These are phyloP conservation scores for Congeria kusceri DNA, from an alignment of 2,888 invertebrate species.

Conservation along the genomic window DNA sequence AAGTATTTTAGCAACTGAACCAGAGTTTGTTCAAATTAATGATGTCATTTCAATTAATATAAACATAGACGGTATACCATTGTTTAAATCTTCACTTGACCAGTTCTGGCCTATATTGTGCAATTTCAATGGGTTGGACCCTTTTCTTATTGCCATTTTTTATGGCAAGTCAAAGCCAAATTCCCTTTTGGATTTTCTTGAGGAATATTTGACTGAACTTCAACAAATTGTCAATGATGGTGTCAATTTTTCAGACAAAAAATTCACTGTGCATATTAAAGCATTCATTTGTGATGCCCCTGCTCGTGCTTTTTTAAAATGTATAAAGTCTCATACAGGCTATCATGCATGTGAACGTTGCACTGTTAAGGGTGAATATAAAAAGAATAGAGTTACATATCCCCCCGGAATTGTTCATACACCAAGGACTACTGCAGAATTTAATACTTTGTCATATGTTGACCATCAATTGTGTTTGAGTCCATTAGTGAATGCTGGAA, in stretches of 20 bases:
- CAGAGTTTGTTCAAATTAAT: too few species aligned
- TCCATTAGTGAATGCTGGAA: not conserved
- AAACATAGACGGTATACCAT: conserved; percentile 48
- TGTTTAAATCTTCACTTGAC: conserved; percentile 43
- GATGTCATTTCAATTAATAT: not conserved
- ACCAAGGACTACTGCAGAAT: conserved; percentile 23
- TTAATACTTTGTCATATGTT: not conserved
- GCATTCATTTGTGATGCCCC: conserved; percentile 77
- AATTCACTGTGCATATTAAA: conserved; percentile 8
- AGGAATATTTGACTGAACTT: conserved; percentile 42
- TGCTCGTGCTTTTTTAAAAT: conserved; percentile 72
- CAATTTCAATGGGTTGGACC: conserved; percentile 9
- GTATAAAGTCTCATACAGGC: conserved; percentile 69
- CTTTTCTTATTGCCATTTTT: conserved; percentile 60
- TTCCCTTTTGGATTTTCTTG: conserved; percentile 45
- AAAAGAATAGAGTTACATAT: conserved; percentile 26
- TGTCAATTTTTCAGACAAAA: conserved; percentile 13
- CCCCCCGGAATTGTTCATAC: too few species aligned
- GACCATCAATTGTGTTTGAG: conserved; percentile 3
- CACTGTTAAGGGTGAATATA: conserved; percentile 30
- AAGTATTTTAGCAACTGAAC: conserved; percentile 7
- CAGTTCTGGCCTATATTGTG: conserved; percentile 62
- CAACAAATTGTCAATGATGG: conserved; percentile 17
- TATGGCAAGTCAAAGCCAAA: conserved; percentile 60
- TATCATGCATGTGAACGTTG: conserved; percentile 76